Conservation (phyloP, 2,888 invertebrate species). For the Habroteleia sp. region DNA sequence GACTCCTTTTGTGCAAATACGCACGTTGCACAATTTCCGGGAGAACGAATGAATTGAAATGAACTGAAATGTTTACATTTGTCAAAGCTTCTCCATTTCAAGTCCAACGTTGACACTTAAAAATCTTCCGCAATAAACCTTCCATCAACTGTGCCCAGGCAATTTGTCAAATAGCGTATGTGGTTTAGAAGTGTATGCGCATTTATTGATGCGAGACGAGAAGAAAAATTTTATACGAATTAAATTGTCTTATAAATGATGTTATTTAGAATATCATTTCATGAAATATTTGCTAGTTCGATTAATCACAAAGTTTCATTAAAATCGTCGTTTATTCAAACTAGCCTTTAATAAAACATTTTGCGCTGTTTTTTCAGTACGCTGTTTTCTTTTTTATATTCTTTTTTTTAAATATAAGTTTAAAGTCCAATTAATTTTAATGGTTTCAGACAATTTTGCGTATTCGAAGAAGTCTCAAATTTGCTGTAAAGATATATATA, state of each 20-base stretch:
- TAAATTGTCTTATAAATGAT: not conserved
- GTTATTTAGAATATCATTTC: not conserved
- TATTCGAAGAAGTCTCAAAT: too few relatives aligned
- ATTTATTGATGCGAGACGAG: constrained; percentile 26
- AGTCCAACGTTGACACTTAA: constrained; percentile 17
- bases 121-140: constrained; percentile 17
- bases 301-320: too few relatives aligned
- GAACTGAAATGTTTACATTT: constrained; percentile 12
- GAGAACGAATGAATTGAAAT: constrained; percentile 11
- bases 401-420: too few relatives aligned
- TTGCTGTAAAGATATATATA: too few relatives aligned
- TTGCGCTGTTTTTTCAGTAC: too few relatives aligned
- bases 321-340: too few relatives aligned
- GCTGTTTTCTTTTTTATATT: too few relatives aligned
- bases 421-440: too few relatives aligned
- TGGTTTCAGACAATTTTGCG: too few relatives aligned
- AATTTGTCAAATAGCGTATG: constrained; percentile 35
- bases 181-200: constrained; percentile 21
- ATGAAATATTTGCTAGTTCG: too few relatives aligned
- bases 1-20: constrained; percentile 20
- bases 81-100: constrained; percentile 1
- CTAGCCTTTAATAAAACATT: too few relatives aligned
- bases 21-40: not conserved
- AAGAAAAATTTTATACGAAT: too few relatives aligned
- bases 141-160: constrained; percentile 18